These are phyloP conservation scores for Blera fallax DNA, from an alignment of 2,888 invertebrate species.

Conservation along the genomic window DNA sequence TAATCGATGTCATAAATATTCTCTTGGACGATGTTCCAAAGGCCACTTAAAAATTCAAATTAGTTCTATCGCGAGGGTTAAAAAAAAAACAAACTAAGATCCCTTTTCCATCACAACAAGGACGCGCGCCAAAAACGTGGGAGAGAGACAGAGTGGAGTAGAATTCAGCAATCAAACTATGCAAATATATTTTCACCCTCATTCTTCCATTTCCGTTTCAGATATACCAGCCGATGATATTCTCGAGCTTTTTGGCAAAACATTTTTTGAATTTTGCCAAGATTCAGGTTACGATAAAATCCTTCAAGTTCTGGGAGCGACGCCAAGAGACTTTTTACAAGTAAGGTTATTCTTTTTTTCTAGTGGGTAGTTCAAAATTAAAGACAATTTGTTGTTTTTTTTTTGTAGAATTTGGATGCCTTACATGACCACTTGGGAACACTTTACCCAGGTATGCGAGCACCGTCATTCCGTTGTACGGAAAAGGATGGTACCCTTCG, in stretches of 20 bases:
- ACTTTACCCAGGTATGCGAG: constrained; percentile 96
- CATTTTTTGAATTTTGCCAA: constrained; percentile 97
- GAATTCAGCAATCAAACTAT: constrained; percentile 56
- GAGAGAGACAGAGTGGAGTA: not conserved
- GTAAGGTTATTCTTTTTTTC: constrained; percentile 81
- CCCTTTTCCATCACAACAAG: not conserved
- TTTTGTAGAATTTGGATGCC: constrained; percentile 93
- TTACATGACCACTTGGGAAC: constrained; percentile 97
- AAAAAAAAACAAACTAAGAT: not conserved
- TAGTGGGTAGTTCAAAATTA: not conserved
- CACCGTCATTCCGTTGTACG: constrained; percentile 97
- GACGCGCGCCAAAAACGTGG: not conserved
- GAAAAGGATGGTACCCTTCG: constrained; percentile 95
- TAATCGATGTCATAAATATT: constrained; percentile 49
- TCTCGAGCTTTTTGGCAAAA: constrained; percentile 94
- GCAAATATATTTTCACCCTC: constrained; percentile 35
- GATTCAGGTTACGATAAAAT: constrained; percentile 99
- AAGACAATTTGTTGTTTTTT: not conserved
- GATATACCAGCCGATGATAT: constrained; percentile 95
- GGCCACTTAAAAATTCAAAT: constrained; percentile 55
- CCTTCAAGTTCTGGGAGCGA: constrained; percentile 95
- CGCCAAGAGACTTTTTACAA: constrained; percentile 96
- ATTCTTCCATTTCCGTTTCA: constrained; percentile 78
- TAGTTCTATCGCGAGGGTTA: constrained; percentile 13
- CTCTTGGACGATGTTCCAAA: not conserved